Evolutionary conservation across 2,888 invertebrate species (phyloP), one percentile per base, ranked within the genome.

Genomic region (Azorinus chamasolen): DNA sequence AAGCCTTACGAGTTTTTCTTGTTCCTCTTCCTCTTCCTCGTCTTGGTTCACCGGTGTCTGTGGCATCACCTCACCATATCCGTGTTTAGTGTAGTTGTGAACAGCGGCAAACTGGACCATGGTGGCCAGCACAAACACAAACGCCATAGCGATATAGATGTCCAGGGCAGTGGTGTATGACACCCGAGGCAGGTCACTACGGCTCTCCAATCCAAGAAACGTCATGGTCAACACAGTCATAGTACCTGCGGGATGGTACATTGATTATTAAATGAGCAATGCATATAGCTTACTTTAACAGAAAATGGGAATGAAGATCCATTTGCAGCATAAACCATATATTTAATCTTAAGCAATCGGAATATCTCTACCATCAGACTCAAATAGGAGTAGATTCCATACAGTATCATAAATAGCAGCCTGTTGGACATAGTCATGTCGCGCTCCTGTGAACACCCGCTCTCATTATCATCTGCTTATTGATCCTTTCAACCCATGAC

Each of bases 171-270:
- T 93, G 24, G 90, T 87, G 80, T 93, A 93, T 27, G 90, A 86
- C 0, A 92, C 91, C 45, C 90, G 86, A 5, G 93, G 92, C 4
- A 93, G 87, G 77, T 92, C 92, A 54, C 88, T 87, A 25, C 92
- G 84, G 45, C 87, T 89, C 74, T 93, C 92, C 61, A 93, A 76
- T 4, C 88, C 88, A 25, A 93, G 82, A 0, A 98, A 98, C 0
- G 98, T 97, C 8, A 98, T 94, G 0, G 98, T 98, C 69, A 98
- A 94, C 39, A 98, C 98, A 0, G 98, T 97, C 0, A 98, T 98
- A 68, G 98, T 97, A 32, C 98, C 95, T 95, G 87, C 0, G 59
- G 43, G 10, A 14, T 10, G 41, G 10, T 41, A 41, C 10, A 14
- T 14, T 41, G 41, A n/a, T n/a, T n/a, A n/a, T n/a, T n/a, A n/a